Percentiles rank a stretch among this genome's conserved stretches.
These are phyloP conservation scores for Gyrodactylus salaris DNA, from an alignment of 1,140 invertebrate species.

Conservation along the genomic window DNA sequence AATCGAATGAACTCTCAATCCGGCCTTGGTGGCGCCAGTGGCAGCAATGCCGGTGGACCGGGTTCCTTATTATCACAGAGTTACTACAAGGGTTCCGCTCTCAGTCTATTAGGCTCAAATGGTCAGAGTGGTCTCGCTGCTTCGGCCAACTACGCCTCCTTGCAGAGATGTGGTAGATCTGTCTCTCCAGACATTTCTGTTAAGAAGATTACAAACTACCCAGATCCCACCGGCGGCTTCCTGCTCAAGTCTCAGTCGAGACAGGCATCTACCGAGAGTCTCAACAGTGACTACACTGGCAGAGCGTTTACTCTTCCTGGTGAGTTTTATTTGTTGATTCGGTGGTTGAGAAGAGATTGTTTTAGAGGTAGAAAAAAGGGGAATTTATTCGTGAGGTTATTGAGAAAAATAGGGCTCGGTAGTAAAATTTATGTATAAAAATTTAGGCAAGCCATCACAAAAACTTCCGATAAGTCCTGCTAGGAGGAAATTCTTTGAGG, in stretches of 20 bases:
- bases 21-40: neutral
- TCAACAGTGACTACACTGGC: neutral
- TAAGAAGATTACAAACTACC: conserved; percentile 5
- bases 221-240: conserved; percentile 5
- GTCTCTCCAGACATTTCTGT: conserved; percentile 4
- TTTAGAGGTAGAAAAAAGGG: too few relatives aligned
- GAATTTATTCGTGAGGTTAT: too few relatives aligned
- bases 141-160: neutral
- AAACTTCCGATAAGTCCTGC: neutral
- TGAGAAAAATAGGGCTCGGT: too few relatives aligned
- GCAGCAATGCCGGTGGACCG: neutral
- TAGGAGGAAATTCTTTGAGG: conserved; percentile 2
- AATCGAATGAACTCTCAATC: neutral
- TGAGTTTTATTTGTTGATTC: too few relatives aligned
- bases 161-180: neutral
- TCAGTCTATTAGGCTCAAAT: neutral
- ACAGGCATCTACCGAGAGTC: neutral
- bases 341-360: too few relatives aligned
- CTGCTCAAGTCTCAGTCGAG: neutral
- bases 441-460: neutral
- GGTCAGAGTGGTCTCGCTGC: neutral
- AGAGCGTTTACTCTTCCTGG: conserved; percentile 5
- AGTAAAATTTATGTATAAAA: neutral
- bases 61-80: neutral
- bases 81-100: neutral